A percentile compares a stretch with the other conserved stretches of the same genome.
These are phyloP conservation scores for Athetis lepigone DNA, from an alignment of 2,888 invertebrate genomes.

Conservation along the genomic window DNA sequence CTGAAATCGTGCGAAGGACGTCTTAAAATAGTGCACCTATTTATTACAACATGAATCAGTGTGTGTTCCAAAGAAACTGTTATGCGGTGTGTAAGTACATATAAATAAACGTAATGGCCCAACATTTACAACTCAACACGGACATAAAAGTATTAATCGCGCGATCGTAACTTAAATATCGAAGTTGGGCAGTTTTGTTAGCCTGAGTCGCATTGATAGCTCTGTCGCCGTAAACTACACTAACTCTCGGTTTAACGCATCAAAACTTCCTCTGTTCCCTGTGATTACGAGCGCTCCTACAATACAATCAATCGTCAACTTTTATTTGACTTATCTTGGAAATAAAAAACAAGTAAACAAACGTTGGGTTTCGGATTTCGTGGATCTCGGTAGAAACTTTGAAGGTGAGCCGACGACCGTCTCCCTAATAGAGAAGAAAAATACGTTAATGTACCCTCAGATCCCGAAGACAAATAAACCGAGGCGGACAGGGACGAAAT, in stretches of 20 bases:
- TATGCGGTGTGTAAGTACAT: constrained; percentile 61
- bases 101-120: constrained; percentile 69
- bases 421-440: constrained; percentile 90
- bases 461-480: constrained; percentile 90
- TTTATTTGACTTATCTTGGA: constrained; percentile 87
- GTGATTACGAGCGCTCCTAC: constrained; percentile 83
- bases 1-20: constrained; percentile 86
- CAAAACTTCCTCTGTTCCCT: constrained; percentile 71
- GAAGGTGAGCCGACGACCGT: constrained; percentile 87
- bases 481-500: constrained; percentile 87
- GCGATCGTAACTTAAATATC: constrained; percentile 70
- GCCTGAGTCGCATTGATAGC: constrained; percentile 69
- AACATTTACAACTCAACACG: constrained; percentile 65
- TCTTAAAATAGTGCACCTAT: constrained; percentile 85
- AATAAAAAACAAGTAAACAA: constrained; percentile 88
- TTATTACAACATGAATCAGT: constrained; percentile 82
- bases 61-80: constrained; percentile 73
- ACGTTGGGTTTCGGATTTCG: constrained; percentile 79
- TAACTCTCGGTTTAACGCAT: constrained; percentile 78
- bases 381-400: constrained; percentile 82
- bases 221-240: constrained; percentile 70
- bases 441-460: constrained; percentile 90
- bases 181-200: constrained; percentile 72
- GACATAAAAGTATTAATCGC: constrained; percentile 70
- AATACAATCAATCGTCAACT: constrained; percentile 89